Evolutionary conservation across 2,888 invertebrate genomes (phyloP), one percentile per base, ranked within the genome.

Genomic region (Lobophora halterata): DNA sequence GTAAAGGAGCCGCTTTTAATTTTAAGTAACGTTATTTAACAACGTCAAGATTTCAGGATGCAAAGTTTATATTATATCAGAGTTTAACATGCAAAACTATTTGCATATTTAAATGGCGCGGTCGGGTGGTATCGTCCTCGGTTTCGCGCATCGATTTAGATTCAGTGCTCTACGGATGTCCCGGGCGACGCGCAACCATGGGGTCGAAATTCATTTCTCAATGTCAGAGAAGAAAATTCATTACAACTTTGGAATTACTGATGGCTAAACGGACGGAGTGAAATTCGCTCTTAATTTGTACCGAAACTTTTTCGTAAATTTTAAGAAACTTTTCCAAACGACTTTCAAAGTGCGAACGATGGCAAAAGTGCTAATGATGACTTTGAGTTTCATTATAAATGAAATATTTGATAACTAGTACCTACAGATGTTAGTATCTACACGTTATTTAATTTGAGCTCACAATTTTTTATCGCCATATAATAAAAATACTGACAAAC

Each of bases 171-270:
- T 68, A 69, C 70, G 69, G 69, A 73, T 75, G 74, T 72, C 71
- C 70, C 68, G 68, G 20, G 35, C 21, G 6, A 65, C 58, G 65
- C 58, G 67, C 62, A 69, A 78, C 71, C 73, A 70, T 71, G 73
- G 78, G 77, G 56, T 69, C 69, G 60, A 71, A 81, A 85, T 79
- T 82, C 82, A 87, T 87, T 86, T 85, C 80, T 87, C 86, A 87
- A 83, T 80, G 87, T 87, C 86, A 79, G 69, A 74, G 76, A 80
- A 79, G 79, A 80, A 87, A 87, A 86, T 87, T 87, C 87, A 87
- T 87, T 87, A 87, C 77, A 87, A 87, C 79, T 87, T 81, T 76
- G 82, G 81, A 83, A 86, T 86, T 87, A 83, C 86, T 83, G 82
- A 87, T 86, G 82, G 81, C 80, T 79, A 79, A 86, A 79, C 79